Evolutionary conservation across 2,888 invertebrate species (phyloP), one percentile per base, ranked within the genome.

Genomic region (Nomada fabriciana): DNA sequence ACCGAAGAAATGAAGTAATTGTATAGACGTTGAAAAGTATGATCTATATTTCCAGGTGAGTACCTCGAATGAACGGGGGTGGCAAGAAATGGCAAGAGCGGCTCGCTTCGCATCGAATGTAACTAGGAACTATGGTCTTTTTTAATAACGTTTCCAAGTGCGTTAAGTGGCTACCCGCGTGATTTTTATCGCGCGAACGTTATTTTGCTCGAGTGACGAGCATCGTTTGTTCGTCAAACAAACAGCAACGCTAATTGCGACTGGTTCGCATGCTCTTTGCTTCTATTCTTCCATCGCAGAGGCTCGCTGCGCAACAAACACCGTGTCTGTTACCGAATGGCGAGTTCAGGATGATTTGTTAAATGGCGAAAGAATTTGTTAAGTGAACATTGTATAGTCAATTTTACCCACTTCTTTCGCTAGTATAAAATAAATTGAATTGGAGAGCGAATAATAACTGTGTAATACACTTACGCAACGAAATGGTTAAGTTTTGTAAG

Each of bases 161-260:
- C 76, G 84, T 82, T 84, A 84, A 86, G 75, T 67, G 84, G 78
- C 74, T 72, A 60, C 74, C 50, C 42, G 60, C 69, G 82, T 76
- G 82, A 86, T 86, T 86, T 86, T 86, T 86, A 83, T 86, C 82
- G 76, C 85, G 76, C 76, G 74, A 70, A 61, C 74, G 79, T 80
- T 76, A 73, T 79, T 86, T 71, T 80, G 80, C 76, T 78, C 73
- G 47, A 42, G 43, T 63, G 55, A 52, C 60, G 20, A 65, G 61
- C 18, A 50, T 50, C 64, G 80, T 85, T 78, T 85, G 84, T 74
- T 82, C 84, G 73, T 52, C 60, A 53, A 18, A 59, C 76, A 57
- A 83, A 83, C 79, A 74, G 78, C 50, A 73, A 9, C 76, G 72
- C 79, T 86, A 86, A 86, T 86, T 86, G 84, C 84, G 69, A 59